phyloP scores from a whole-genome alignment of 1,140 invertebrate species.

The Manduca sexta region DNA sequence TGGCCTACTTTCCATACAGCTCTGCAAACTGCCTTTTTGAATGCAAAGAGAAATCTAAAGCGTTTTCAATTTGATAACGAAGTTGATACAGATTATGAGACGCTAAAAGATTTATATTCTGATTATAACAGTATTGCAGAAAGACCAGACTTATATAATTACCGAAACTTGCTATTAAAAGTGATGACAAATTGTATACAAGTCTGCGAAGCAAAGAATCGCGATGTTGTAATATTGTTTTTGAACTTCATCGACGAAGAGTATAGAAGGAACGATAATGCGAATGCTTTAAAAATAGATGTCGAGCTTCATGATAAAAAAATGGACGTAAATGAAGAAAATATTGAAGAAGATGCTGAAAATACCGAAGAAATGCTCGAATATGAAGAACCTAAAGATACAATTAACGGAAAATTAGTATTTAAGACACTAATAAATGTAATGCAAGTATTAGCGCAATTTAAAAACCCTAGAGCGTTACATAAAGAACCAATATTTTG shows the following conservation, averaged over 20 bases:
- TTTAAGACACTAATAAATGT: slow-evolving; percentile 81
- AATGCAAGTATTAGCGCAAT: slow-evolving; percentile 84
- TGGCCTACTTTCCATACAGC: slow-evolving; percentile 84
- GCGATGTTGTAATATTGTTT: slow-evolving; percentile 84
- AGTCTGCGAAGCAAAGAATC: slow-evolving; percentile 84
- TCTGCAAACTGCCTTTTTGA: slow-evolving; percentile 65
- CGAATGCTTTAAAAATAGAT: slow-evolving; percentile 52
- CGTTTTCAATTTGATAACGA: slow-evolving; percentile 49
- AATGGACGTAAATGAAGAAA: slow-evolving; percentile 55
- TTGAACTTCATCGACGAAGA: slow-evolving; percentile 84
- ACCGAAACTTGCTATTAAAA: slow-evolving; percentile 86
- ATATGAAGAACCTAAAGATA: slow-evolving; percentile 49
- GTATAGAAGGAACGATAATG: slow-evolving; percentile 58
- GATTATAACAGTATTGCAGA: slow-evolving; percentile 65
- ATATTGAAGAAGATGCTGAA: slow-evolving; percentile 32
- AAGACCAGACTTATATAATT: slow-evolving; percentile 82
- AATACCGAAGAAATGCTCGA: slow-evolving; percentile 38
- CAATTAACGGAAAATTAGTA: slow-evolving; percentile 63
- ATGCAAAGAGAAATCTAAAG: slow-evolving; percentile 52
- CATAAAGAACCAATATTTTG: slow-evolving; percentile 83
- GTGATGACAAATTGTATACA: slow-evolving; percentile 82
- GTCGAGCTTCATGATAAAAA: slow-evolving; percentile 37
- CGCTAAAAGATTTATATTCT: slow-evolving; percentile 43
- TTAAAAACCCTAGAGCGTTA: slow-evolving; percentile 86
- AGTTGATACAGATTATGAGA: slow-evolving; percentile 37